Evolutionary conservation across 2,113 vertebrate species (phyloP), one percentile per base, ranked within the genome.

Genomic region (Anoplopoma fimbria): DNA sequence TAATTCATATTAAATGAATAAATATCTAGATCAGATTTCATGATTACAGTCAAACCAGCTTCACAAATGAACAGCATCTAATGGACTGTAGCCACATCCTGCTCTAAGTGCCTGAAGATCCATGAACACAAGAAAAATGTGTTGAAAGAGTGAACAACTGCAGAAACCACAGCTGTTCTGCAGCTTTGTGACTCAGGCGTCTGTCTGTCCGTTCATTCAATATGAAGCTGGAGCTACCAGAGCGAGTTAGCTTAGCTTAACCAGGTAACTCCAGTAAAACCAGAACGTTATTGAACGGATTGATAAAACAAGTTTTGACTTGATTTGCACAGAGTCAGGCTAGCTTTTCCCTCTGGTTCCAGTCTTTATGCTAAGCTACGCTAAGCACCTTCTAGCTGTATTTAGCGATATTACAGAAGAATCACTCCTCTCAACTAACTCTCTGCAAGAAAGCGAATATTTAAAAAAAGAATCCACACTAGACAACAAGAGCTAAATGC

Each of bases 31-130:
- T 42, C 23, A 10, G 5, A 55, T 33, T 29, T 23, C 4, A 65
- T 60, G 8, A 60, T 60, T 19, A 29, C n/a, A 10, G 27, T 55
- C 36, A 19, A 58, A 70, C 4, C 2, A 1, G 9, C 21, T 40
- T 0, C 40, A 4, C 9, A 19, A 27, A 70, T 19, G 19, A 65
- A 57, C 21, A 55, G 23, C n/a, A 17, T 4, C 0, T 63, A 64
- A 71, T 71, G 65, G 77, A 57, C 23, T 29, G 49, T 3, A 25
- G 34, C 57, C 77, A 62, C 83, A 67, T 85, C 77, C 67, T 69
- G 63, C 55, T 69, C 42, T 74, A 1, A 75, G 40, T 40, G n/a
- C 71, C 6, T 9, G 9, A 40, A 2, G 7, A 15, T 23, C 27
- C 27, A 14, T 42, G 3, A 25, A 15, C n/a, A 27, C 55, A 21